A percentile compares a stretch with the other conserved stretches of the same genome.
Evolutionary conservation across 1,140 invertebrate genomes (phyloP).

Genomic region (Sminthurinus signatus): DNA sequence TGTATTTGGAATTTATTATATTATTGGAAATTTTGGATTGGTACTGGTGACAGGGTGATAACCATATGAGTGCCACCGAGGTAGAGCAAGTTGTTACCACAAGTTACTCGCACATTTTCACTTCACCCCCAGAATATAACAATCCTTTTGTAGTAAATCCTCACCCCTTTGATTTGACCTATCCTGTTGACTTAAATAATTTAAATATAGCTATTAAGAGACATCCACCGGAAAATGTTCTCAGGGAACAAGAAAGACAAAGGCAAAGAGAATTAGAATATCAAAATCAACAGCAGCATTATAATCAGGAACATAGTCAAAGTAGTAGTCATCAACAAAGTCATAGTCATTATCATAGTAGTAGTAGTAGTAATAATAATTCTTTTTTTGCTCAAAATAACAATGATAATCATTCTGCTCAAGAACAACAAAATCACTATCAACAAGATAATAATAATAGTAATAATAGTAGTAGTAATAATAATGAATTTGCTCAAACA

Average conservation of each 20-base stretch:
- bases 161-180: not conserved
- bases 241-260: not conserved
- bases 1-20: conserved; percentile 1
- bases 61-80: conserved; percentile 30
- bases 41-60: conserved; percentile 16
- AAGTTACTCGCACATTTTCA: conserved; percentile 18
- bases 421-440: too few species aligned
- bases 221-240: conserved; percentile 20
- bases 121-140: conserved; percentile 1
- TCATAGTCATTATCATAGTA: not conserved
- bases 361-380: too few species aligned
- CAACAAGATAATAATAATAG: too few species aligned
- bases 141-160: not conserved
- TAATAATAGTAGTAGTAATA: too few species aligned
- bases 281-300: not conserved
- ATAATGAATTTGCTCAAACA: not conserved
- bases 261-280: too few species aligned
- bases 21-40: conserved; percentile 17
- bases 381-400: not conserved
- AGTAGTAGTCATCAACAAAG: not conserved
- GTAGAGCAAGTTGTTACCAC: conserved; percentile 31
- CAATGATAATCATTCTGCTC: too few species aligned
- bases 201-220: conserved; percentile 22
- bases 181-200: conserved; percentile 1
- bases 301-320: not conserved